Evolutionary conservation across 1,140 invertebrate species (phyloP).

Genomic region (Drosophila burlai): DNA sequence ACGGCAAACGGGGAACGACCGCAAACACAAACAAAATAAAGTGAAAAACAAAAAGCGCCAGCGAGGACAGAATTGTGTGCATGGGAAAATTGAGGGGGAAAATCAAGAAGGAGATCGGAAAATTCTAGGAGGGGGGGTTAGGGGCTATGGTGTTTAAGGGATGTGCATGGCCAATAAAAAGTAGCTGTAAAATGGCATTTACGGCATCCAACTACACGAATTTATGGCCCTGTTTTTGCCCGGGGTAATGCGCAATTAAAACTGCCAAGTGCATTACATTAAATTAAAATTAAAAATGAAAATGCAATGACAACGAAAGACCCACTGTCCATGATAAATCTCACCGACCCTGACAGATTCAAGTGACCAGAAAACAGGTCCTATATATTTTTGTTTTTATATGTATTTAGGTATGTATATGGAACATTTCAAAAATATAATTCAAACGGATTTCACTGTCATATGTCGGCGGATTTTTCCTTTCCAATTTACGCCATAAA

Average conservation of each 20-base stretch:
- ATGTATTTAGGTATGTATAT: not conserved
- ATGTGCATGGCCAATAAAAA: constrained; percentile 68
- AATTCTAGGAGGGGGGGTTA: constrained; percentile 1
- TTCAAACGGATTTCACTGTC: constrained; percentile 14
- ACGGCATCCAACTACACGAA: constrained; percentile 72
- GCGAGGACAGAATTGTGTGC: constrained; percentile 22
- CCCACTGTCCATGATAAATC: constrained; percentile 44
- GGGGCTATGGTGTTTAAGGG: constrained; percentile 27
- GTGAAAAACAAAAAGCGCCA: constrained; percentile 39
- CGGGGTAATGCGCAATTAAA: constrained; percentile 75
- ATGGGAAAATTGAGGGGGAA: not conserved
- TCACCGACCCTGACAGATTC: constrained; percentile 33
- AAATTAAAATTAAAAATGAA: constrained; percentile 69
- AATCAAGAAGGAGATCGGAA: not conserved
- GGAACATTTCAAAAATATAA: constrained; percentile 21
- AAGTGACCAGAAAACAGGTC: constrained; percentile 43
- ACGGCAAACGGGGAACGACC: constrained; percentile 53
- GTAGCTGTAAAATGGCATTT: constrained; percentile 76
- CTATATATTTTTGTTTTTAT: constrained; percentile 1
- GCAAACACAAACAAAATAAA: constrained; percentile 64
- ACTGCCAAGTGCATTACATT: constrained; percentile 78
- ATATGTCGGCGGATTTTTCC: constrained; percentile 7
- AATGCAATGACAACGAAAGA: constrained; percentile 36
- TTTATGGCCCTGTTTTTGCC: constrained; percentile 70
- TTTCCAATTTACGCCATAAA: constrained; percentile 8